Evolutionary conservation across 2,797 vertebrate genomes (phyloP).

Genomic region (Echeneis naucrates): DNA sequence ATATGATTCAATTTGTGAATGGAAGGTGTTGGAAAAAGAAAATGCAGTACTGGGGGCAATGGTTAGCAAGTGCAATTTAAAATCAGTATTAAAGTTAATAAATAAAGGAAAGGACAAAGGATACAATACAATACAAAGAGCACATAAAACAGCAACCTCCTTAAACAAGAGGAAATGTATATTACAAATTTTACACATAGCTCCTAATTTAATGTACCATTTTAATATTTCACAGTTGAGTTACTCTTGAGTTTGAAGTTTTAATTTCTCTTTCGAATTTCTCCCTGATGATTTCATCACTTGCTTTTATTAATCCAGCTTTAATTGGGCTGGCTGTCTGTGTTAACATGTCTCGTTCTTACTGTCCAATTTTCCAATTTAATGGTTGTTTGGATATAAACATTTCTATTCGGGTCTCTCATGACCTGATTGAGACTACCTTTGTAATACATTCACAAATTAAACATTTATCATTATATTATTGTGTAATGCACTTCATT

Average conservation of each 20-base stretch:
- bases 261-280: neutral
- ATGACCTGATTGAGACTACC: neutral
- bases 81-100: conserved; percentile 16
- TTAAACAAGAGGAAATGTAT: neutral
- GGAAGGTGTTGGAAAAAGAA: conserved; percentile 33
- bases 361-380: neutral
- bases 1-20: conserved; percentile 34
- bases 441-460: neutral
- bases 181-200: neutral
- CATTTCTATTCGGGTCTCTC: neutral
- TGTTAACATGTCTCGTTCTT: neutral
- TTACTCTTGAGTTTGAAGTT: neutral
- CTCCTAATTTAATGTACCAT: neutral
- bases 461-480: neutral
- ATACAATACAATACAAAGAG: neutral
- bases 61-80: conserved; percentile 11
- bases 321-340: neutral
- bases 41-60: conserved; percentile 2
- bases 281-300: rapidly evolving
- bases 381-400: neutral
- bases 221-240: neutral
- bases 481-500: neutral
- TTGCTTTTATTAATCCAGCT: neutral
- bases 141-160: neutral
- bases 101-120: too few relatives aligned